Evolutionary conservation across 2,113 vertebrate genomes (phyloP), one percentile per base, ranked within the genome.

Genomic region (Sardina pilchardus): DNA sequence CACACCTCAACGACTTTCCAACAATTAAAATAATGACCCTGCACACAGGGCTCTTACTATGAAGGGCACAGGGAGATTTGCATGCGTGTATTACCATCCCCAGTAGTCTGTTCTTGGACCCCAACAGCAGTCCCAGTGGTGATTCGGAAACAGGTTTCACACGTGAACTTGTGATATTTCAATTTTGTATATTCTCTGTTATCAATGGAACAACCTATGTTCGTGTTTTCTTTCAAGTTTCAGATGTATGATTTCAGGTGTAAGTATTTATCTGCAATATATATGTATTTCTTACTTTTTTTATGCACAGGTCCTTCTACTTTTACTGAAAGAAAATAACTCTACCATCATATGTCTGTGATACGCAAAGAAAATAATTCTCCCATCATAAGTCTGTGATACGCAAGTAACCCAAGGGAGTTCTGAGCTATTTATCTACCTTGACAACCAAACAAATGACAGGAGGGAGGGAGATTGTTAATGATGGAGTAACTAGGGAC

Each of bases 1-100:
- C 93, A 95, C 95, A 94, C 93, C 93, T 92, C 93, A 92, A 90
- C 93, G 96, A 94, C 95, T 96, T 94, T 94, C 91, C 94, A 94
- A 94, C 95, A 95, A 96, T 95, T 95, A 95, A 94, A 95, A 96
- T 96, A 96, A 97, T 96, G 93, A 95, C 93, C 90, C 89, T 90
- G 89, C 91, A 85, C 93, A 94, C 71, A 14, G 93, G 92, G 92
- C 95, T 95, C 93, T 95, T 91, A 92, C 93, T 94, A 95, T 92
- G 92, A 93, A 85, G 81, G 86, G 91, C 92, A 92, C 91, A 89
- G 87, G 94, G 94, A 94, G 94, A 93, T 94, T 91, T 88, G 89
- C 93, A 92, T 39, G 87, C 90, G 30, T 81, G 48, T 71, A 85
- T 83, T 80, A 34, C 71, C 30, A 17, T 36, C 71, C 71, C 71